A percentile compares a stretch with the other conserved stretches of the same genome.
Evolutionary conservation across 2,888 invertebrate species (phyloP).

Genomic region (Hesperia comma): DNA sequence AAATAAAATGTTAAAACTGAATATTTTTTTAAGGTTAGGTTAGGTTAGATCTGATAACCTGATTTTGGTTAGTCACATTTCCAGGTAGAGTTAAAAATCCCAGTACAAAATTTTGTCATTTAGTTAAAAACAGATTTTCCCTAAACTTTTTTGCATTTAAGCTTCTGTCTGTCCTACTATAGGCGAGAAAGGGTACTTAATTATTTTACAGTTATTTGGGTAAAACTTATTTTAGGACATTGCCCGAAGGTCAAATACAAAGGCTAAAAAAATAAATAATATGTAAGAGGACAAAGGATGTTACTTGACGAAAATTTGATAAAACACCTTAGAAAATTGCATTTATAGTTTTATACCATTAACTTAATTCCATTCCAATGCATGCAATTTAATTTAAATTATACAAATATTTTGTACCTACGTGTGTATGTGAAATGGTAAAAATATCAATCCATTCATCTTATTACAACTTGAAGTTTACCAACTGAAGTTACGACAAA

Average conservation of each 20-base stretch:
- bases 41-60: not conserved
- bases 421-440: too few relatives aligned
- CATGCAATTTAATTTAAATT: too few relatives aligned
- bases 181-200: not conserved
- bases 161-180: not conserved
- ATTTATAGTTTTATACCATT: too few relatives aligned
- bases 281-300: too few relatives aligned
- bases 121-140: conserved; percentile 16
- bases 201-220: not conserved
- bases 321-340: too few relatives aligned
- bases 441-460: too few relatives aligned
- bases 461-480: not conserved
- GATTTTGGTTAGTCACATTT: conserved; percentile 13
- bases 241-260: too few relatives aligned
- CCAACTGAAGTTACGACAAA: not conserved
- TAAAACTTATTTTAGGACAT: too few relatives aligned
- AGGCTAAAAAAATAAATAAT: too few relatives aligned
- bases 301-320: too few relatives aligned
- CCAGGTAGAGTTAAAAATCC: conserved; percentile 12
- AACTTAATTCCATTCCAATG: too few relatives aligned
- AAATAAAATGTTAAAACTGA: not conserved
- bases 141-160: conserved; percentile 6
- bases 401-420: too few relatives aligned
- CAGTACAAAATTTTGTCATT: conserved; percentile 7
- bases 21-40: not conserved